Base-by-base conservation (phyloP, 2,113 vertebrate species). In the Chascanopsetta lugubris region DNA sequence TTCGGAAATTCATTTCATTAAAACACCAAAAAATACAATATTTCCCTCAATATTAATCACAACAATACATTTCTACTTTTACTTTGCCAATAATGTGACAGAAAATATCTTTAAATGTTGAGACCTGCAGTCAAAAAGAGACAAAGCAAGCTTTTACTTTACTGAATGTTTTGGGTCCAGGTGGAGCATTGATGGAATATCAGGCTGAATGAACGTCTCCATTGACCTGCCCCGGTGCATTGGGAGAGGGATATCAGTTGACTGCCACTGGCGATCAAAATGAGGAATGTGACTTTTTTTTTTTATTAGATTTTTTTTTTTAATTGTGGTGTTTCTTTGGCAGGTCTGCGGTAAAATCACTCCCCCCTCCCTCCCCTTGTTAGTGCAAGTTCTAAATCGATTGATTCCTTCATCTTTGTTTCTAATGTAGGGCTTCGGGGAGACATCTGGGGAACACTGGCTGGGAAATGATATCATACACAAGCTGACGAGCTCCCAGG, bases 381-480 rank as follows among this genome's bases (percentile, higher is more conserved):
- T 79, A 57, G 59, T 60, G 51, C 60, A 46, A 79, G 25, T 77
- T 61, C 49, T 49, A 61, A 7, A 43, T 68, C 73, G 58, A 57
- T 82, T 84, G 69, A 83, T 82, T 72, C 59, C 57, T 29, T n/a
- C 34, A 47, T 71, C 65, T 83, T 78, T 84, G 49, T 77, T 59
- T 57, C 53, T 72, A 49, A 72, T 79, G 27, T 75, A 94, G 93
- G 93, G 94, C 53, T 95, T 95, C 76, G 94, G 94, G 55, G 88
- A 93, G 13, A 85, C 76, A 2, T 81, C 89, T 47, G 94, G 93
- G 73, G 93, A 94, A 61, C 90, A 94, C 69, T 94, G 94, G 94
- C 76, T 94, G 60, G 94, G 93, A 53, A 95, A 95, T 84, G 92
- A 94, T 55, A 88, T 91, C 83, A 90, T 94, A 74, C 92, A 94